Conservation (phyloP, 2,888 invertebrate genomes). For the Drosophila aldrichi region DNA sequence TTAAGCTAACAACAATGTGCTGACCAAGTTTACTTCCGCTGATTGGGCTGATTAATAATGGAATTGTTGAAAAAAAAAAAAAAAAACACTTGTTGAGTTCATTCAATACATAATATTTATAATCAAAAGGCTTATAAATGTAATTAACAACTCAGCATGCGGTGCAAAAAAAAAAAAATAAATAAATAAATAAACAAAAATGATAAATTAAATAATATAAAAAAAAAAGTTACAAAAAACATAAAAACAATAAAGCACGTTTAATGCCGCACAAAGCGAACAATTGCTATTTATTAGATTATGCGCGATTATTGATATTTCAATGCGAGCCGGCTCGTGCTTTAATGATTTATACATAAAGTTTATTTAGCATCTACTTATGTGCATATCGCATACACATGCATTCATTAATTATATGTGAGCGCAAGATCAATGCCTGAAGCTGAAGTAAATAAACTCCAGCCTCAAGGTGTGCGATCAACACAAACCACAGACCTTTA, state of each 20-base stretch:
- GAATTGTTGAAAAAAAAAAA: slow-evolving; percentile 35
- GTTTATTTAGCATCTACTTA: slow-evolving; percentile 4
- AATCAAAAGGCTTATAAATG: slow-evolving; percentile 21
- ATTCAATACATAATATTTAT: slow-evolving; percentile 44
- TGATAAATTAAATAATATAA: not conserved
- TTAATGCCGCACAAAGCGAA: slow-evolving; percentile 47
- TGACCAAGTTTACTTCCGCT: slow-evolving; percentile 45
- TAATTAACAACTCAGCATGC: slow-evolving; percentile 49
- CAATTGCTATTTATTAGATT: slow-evolving; percentile 68
- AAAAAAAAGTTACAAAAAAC: slow-evolving; percentile 9
- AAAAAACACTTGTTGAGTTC: slow-evolving; percentile 55
- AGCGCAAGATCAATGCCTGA: slow-evolving; percentile 59
- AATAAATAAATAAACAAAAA: no score
- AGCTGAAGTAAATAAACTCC: slow-evolving; percentile 11
- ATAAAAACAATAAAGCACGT: slow-evolving; percentile 36
- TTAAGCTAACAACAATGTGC: slow-evolving; percentile 18
- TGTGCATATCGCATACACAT: not conserved
- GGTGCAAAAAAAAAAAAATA: not conserved
- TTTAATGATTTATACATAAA: slow-evolving; percentile 24
- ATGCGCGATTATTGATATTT: slow-evolving; percentile 56
- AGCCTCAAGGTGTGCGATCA: slow-evolving; percentile 16
- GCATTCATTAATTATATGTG: not conserved
- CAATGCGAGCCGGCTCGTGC: slow-evolving; percentile 61
- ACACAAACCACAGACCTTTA: slow-evolving; percentile 30
- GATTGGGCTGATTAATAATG: slow-evolving; percentile 55